Evolutionary conservation across 2,113 vertebrate species (phyloP).

Genomic region (Raphicerus campestris): DNA sequence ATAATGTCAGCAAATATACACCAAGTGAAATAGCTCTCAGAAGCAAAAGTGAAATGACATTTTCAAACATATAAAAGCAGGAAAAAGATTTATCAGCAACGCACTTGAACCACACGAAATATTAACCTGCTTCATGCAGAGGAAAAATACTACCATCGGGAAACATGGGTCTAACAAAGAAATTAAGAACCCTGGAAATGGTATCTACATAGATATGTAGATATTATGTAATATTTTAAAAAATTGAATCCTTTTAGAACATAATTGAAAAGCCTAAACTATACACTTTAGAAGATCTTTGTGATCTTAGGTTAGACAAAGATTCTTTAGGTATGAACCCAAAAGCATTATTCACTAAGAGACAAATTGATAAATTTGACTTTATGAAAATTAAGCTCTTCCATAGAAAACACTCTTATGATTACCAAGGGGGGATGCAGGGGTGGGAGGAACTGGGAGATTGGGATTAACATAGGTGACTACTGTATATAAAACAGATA

Average conservation of each 20-base stretch:
- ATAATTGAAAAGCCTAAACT: background rate
- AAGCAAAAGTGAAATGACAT: background rate
- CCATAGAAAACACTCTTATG: background rate
- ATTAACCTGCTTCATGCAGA: background rate
- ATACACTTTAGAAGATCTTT: background rate
- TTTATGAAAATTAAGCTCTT: background rate
- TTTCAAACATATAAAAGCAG: background rate
- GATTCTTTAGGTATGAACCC: background rate
- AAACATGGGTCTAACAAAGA: background rate
- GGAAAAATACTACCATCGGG: background rate
- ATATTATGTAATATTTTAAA: too few relatives aligned
- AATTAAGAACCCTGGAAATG: background rate
- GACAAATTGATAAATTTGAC: background rate
- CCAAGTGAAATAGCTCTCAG: background rate
- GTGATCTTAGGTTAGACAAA: background rate
- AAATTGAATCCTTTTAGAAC: background rate
- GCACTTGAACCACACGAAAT: too few relatives aligned
- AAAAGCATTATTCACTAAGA: background rate
- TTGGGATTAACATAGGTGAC: background rate
- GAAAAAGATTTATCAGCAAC: background rate
- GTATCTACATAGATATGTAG: background rate
- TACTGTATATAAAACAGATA: background rate
- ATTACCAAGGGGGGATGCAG: rapidly evolving
- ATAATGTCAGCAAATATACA: background rate
- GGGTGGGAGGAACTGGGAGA: background rate